A percentile compares a stretch with the other conserved stretches of the same genome.
phyloP scores from a whole-genome alignment of 2,797 vertebrate species.

The Chaetodon trifasciatus region DNA sequence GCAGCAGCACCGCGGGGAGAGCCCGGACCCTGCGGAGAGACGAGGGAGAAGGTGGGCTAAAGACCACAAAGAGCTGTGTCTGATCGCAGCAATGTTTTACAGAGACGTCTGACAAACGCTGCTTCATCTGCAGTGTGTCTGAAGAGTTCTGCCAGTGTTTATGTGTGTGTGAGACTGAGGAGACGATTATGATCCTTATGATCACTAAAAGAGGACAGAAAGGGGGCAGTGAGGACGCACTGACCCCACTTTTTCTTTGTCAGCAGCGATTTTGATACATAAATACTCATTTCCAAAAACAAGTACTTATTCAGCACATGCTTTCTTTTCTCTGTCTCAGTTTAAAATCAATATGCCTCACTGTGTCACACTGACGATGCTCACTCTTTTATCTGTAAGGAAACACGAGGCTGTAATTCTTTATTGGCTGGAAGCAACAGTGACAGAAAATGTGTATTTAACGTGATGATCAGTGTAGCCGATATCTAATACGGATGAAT shows the following conservation, averaged over 20 bases:
- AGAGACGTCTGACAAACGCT: neutral
- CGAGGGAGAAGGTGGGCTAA: neutral
- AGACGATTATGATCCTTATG: neutral
- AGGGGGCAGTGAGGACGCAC: neutral
- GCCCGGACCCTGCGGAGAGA: slow-evolving; percentile 73
- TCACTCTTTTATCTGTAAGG: neutral
- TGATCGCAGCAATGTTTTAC: neutral
- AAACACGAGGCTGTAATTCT: neutral
- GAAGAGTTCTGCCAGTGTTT: too few relatives aligned
- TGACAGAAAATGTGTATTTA: neutral
- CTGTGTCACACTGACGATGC: neutral
- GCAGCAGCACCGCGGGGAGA: slow-evolving; percentile 58
- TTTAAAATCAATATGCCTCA: neutral
- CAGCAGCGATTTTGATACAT: neutral
- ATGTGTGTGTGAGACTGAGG: neutral
- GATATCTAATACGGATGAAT: neutral
- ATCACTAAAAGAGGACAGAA: neutral
- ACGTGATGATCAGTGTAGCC: neutral
- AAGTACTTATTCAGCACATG: neutral
- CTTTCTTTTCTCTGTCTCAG: too few relatives aligned
- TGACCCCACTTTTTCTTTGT: neutral
- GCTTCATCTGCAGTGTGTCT: neutral
- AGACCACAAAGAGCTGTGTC: neutral
- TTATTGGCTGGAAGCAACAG: too few relatives aligned
- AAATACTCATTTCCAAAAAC: neutral